Base-by-base conservation (phyloP, 2,113 vertebrate species). In the Corythoichthys intestinalis region DNA sequence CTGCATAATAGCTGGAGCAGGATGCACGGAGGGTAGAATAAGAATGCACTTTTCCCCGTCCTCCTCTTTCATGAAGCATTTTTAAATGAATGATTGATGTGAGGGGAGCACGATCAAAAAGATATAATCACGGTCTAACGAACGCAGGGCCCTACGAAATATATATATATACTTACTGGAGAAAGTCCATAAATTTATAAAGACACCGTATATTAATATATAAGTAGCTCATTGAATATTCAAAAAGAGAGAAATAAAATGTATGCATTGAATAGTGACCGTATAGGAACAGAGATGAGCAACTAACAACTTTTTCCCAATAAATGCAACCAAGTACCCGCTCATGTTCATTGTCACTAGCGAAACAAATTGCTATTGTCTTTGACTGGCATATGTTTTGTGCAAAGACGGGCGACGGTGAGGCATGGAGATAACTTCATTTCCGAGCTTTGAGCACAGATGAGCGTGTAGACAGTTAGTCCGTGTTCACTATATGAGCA, bases 41-140 rank as follows among this genome's bases (percentile, higher is more conserved):
- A 90, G 87, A 90, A 89, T 87, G 92, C 86, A 82, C 86, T 65
- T 72, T 76, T 53, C 46, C 49, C 17, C 44, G 34, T 59, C 65
- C 64, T 67, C 83, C 84, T 80, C 85, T 78, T 49, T 72, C 61
- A 54, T 35, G 66, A 65, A 85, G 81, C 88, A 89, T 87, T 63
- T 85, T 90, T 91, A 84, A 93, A 94, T 93, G 92, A 92, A 89
- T 93, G 93, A 94, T 94, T 92, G 70, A 90, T 93, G 91, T 85
- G 88, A 84, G 76, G 91, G 87, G 87, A 85, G 81, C 76, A 66
- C 65, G 81, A 94, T 86, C 86, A 84, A 77, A 88, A 87, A 56
- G 75, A 83, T 82, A 87, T 87, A 86, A 92, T 91, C 86, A 90
- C 83, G 86, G 82, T 90, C 85, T 89, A 88, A 87, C 86, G 75